Conservation (phyloP, 2,888 invertebrate species). For the Mythimna albipuncta region DNA sequence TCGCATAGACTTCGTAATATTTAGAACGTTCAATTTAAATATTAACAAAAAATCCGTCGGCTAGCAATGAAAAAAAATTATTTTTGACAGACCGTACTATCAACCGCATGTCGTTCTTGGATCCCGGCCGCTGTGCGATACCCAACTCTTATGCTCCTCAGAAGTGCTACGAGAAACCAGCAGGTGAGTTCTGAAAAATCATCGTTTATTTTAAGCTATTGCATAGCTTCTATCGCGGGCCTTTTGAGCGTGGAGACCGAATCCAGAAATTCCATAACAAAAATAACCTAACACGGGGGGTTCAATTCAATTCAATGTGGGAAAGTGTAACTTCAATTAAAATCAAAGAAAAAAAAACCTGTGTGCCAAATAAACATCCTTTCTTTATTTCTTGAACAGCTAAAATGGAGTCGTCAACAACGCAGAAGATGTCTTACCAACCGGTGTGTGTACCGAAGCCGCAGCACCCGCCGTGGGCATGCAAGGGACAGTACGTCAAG, state of each 20-base stretch:
- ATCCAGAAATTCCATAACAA: too few species aligned
- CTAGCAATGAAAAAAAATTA: neutral
- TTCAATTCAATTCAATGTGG: too few species aligned
- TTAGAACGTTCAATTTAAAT: too few species aligned
- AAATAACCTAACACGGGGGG: too few species aligned
- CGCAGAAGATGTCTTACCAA: constrained; percentile 90
- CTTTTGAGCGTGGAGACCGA: too few species aligned
- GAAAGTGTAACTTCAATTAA: too few species aligned
- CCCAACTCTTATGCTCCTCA: constrained; percentile 85
- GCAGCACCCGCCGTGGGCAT: constrained; percentile 87
- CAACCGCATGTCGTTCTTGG: constrained; percentile 91
- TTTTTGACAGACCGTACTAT: constrained; percentile 90
- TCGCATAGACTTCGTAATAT: too few species aligned
- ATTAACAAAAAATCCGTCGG: too few species aligned
- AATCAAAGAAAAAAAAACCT: too few species aligned
- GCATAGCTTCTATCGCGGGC: too few species aligned
- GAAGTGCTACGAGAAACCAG: constrained; percentile 86
- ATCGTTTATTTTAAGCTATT: too few species aligned
- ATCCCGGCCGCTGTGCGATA: constrained; percentile 86
- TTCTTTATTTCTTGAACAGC: constrained; percentile 67
- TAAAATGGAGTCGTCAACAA: constrained; percentile 89
- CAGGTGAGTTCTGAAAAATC: constrained; percentile 70
- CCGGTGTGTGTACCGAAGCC: constrained; percentile 83
- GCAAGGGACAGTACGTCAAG: constrained; percentile 85
- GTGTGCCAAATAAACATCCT: too few species aligned